These are phyloP conservation scores for Lasioglossum calceatum DNA, from an alignment of 2,888 invertebrate species.

Conservation along the genomic window DNA sequence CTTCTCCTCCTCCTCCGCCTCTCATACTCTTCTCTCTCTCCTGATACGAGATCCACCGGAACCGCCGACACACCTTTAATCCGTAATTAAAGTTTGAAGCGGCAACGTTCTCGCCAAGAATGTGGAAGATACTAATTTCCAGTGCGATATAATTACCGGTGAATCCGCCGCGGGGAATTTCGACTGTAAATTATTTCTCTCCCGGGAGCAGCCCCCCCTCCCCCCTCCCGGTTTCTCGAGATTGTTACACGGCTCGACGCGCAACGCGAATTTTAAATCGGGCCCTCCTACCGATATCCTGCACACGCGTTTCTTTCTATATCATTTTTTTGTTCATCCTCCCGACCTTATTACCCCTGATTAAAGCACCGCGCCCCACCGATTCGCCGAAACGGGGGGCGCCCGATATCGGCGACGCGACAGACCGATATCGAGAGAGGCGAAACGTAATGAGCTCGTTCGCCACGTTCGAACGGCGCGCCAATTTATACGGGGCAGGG, in stretches of 20 bases:
- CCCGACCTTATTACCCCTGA: neutral
- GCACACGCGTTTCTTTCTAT: neutral
- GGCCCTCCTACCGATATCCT: neutral
- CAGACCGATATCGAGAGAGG: constrained; percentile 7
- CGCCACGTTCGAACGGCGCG: constrained; percentile 9
- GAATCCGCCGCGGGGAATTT: constrained; percentile 17
- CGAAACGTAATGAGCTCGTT: constrained; percentile 29
- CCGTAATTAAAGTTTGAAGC: constrained; percentile 52
- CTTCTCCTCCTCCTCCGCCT: neutral
- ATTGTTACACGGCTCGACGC: constrained; percentile 1
- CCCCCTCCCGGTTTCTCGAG: neutral
- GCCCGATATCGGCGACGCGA: constrained; percentile 12
- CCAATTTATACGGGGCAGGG: constrained; percentile 10
- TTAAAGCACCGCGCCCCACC: neutral
- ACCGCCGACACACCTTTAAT: constrained; percentile 42
- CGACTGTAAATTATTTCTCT: constrained; percentile 28
- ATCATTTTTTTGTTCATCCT: neutral
- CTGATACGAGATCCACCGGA: constrained; percentile 30
- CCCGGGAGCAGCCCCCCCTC: neutral
- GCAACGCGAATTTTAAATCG: constrained; percentile 13
- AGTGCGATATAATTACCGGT: constrained; percentile 41
- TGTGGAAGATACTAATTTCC: constrained; percentile 46
- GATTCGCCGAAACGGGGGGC: constrained; percentile 11
- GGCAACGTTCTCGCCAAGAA: constrained; percentile 49
- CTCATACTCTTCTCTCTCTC: neutral